Evolutionary conservation across 2,888 invertebrate genomes (phyloP), one percentile per base, ranked within the genome.

Genomic region (Eremobia ochroleuca): DNA sequence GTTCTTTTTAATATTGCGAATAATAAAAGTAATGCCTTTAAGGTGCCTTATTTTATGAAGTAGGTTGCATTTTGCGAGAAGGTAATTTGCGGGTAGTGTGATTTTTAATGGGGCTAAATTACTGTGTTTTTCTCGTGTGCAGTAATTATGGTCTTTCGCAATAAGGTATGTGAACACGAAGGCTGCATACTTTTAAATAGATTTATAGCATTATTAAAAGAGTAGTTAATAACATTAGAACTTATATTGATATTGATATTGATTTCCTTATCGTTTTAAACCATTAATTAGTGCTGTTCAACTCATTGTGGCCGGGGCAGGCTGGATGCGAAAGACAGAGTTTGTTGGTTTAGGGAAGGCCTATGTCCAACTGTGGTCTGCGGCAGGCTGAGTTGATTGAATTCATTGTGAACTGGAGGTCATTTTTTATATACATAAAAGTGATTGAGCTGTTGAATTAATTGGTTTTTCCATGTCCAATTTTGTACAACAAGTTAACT

Each of bases 61-160:
- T 67, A 65, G 18, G 59, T 25, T 76, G 76, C 52, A 55, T 73
- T 69, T 46, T 66, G 31, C 68, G 62, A 59, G 77, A 65, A 8
- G 18, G 71, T 81, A 85, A 82, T 82, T 77, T 83, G 64, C 70
- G n/a, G 58, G 58, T n/a, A 64, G 61, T 75, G 37, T 59, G 52
- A 43, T n/a, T 83, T 74, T 83, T 73, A 83, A 84, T 74, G 34
- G 69, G 43, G 21, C 52, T n/a, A 83, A 83, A 82, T 82, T 82
- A 37, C 61, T 58, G 6, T 25, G 31, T 34, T 82, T 74, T 74
- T 21, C 62, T 78, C 37, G 49, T 69, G 71, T 77, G 15, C 28
- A 71, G 13, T 71, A 77, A 64, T 69, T 52, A 69, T 59, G 62
- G 64, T 59, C n/a, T 49, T 62, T 28, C 25, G 37, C 77, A 73